Evolutionary conservation across 2,797 vertebrate species (phyloP).

Genomic region (Coluber constrictor): DNA sequence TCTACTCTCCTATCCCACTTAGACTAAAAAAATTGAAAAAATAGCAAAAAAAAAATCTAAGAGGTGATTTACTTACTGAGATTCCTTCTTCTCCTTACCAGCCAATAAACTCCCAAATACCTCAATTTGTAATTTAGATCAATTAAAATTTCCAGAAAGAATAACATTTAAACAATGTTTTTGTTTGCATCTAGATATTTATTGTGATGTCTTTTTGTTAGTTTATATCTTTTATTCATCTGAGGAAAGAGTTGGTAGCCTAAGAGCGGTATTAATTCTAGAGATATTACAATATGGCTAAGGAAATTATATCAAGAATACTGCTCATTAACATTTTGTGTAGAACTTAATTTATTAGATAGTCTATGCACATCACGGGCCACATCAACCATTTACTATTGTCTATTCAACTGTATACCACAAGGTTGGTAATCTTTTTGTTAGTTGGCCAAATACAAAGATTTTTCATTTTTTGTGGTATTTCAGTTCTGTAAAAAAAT

Average conservation of each 20-base stretch:
- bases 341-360: constrained; percentile 29
- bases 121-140: not conserved
- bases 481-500: not conserved
- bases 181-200: constrained; percentile 15
- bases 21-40: too few relatives aligned
- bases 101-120: too few relatives aligned
- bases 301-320: constrained; percentile 15
- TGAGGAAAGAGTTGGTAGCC: constrained; percentile 19
- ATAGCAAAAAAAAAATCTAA: too few relatives aligned
- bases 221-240: constrained; percentile 30
- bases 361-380: constrained; percentile 30
- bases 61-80: too few relatives aligned
- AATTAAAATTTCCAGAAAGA: not conserved
- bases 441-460: not conserved
- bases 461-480: not conserved
- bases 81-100: too few relatives aligned
- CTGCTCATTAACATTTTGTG: not conserved
- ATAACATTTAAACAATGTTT: constrained; percentile 17
- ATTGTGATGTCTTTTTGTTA: constrained; percentile 23
- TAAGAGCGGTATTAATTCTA: constrained; percentile 23
- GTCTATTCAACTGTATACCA: not conserved
- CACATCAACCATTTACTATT: constrained; percentile 14
- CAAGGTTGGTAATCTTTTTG: constrained; percentile 3
- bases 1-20: too few relatives aligned
- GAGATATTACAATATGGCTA: constrained; percentile 24